A percentile compares a stretch with the other conserved stretches of the same genome.
These are phyloP conservation scores for Eledona agricola DNA, from an alignment of 2,888 invertebrate genomes.

Conservation along the genomic window DNA sequence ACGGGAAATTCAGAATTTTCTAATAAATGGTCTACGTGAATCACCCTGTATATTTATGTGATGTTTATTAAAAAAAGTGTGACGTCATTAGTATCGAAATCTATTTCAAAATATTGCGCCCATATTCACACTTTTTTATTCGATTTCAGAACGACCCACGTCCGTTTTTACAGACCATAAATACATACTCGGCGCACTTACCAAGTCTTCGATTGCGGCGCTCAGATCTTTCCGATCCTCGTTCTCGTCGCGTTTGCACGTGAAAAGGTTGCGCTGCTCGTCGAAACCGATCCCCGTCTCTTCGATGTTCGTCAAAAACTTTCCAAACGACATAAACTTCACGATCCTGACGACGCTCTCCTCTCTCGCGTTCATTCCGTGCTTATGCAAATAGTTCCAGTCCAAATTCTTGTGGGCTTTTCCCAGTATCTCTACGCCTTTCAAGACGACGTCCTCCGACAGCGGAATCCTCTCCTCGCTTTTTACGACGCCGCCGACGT, in stretches of 20 bases:
- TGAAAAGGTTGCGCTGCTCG: conserved; percentile 58
- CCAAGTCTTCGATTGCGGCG: conserved; percentile 36
- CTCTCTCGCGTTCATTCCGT: conserved; percentile 69
- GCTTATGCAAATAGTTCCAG: conserved; percentile 71
- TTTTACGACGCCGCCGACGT: conserved; percentile 59
- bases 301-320: conserved; percentile 70
- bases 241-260: conserved; percentile 47
- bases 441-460: conserved; percentile 78
- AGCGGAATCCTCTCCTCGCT: conserved; percentile 73
- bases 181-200: conserved; percentile 24
- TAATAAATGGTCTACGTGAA: no score
- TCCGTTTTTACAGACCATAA: no score
- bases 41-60: no score
- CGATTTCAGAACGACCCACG: no score
- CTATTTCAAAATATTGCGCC: no score
- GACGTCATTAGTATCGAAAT: no score
- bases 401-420: conserved; percentile 74
- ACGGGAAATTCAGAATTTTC: no score
- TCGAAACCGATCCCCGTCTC: conserved; percentile 76
- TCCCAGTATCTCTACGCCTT: conserved; percentile 74
- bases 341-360: conserved; percentile 79
- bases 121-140: no score
- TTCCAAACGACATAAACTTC: conserved; percentile 83
- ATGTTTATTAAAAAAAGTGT: no score
- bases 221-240: conserved; percentile 42